A percentile compares a stretch with the other conserved stretches of the same genome.
These are phyloP conservation scores for Nemoura dubitans DNA, from an alignment of 2,888 invertebrate species.

Conservation along the genomic window DNA sequence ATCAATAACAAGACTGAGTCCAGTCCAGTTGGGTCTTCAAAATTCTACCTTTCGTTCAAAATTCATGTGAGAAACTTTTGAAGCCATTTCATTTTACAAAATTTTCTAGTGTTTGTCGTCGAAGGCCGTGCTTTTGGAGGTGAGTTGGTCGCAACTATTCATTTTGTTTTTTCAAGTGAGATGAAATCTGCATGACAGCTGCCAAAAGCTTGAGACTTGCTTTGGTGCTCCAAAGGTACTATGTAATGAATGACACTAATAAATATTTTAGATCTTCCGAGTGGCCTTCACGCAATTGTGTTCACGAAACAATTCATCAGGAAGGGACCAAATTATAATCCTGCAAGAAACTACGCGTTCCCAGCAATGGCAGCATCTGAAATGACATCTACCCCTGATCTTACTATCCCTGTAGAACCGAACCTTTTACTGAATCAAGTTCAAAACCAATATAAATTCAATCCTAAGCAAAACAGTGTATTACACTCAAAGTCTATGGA, in stretches of 20 bases:
- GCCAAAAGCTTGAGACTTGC: neutral
- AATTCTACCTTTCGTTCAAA: neutral
- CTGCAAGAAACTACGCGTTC: neutral
- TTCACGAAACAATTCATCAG: neutral
- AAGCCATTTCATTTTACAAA: neutral
- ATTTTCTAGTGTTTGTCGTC: neutral
- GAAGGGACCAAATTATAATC: neutral
- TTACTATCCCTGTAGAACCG: too few species aligned
- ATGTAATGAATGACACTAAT: neutral
- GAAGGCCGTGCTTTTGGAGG: neutral
- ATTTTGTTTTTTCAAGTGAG: neutral
- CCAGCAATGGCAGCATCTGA: neutral
- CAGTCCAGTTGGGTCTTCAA: neutral
- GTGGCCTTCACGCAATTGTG: neutral
- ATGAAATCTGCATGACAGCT: neutral
- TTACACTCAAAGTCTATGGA: conserved; percentile 24
- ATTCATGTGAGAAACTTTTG: neutral
- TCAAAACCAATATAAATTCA: neutral
- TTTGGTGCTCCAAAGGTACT: too few species aligned
- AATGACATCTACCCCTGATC: neutral
- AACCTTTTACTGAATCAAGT: neutral
- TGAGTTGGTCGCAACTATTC: neutral
- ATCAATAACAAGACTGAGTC: neutral
- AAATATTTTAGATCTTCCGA: neutral
- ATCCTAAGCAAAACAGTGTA: conserved; percentile 1